phyloP scores from a whole-genome alignment of 1,140 invertebrate genomes.

The Octopus bimaculoides region DNA sequence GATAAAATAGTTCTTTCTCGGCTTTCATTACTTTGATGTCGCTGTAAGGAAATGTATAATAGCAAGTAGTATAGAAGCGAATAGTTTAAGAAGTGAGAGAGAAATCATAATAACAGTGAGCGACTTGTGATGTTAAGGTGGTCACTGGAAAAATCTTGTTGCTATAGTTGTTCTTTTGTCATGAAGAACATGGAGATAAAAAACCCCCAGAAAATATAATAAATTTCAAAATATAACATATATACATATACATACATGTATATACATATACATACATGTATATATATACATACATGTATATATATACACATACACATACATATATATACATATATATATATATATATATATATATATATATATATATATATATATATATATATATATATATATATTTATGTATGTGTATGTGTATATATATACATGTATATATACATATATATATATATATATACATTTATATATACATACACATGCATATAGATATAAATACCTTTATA shows the following conservation, averaged over 20 bases:
- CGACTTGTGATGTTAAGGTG: neutral
- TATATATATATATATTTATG: neutral
- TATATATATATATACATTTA: neutral
- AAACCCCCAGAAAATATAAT: too few species aligned
- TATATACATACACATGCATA: neutral
- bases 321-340: neutral
- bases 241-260: neutral
- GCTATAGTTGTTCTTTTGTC: too few species aligned
- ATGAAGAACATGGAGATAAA: too few species aligned
- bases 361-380: neutral
- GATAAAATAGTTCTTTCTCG: neutral
- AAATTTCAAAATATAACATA: neutral
- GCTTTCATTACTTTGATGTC: neutral
- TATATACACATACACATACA: neutral
- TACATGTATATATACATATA: neutral
- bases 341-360: neutral
- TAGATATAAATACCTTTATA: neutral
- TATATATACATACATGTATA: neutral
- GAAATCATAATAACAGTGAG: neutral
- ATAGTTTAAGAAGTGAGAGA: neutral
- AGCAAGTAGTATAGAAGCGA: neutral
- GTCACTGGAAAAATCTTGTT: neutral
- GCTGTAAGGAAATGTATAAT: neutral
- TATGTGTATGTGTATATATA: neutral
- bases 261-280: neutral